Evolutionary conservation across 1,140 invertebrate species (phyloP), one percentile per base, ranked within the genome.

Genomic region (Episyrphus balteatus): DNA sequence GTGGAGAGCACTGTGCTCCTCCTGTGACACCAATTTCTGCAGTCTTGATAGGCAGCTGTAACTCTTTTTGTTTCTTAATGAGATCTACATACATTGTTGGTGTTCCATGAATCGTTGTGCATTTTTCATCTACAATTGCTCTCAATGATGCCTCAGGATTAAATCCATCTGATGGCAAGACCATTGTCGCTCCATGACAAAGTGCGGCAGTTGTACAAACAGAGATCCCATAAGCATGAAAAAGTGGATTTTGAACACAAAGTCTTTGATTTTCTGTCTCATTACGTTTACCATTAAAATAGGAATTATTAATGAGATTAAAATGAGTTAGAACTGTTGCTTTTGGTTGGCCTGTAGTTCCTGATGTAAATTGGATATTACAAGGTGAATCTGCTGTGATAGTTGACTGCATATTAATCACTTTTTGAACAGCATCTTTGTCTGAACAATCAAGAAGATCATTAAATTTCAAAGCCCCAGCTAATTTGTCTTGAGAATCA

Each of bases 51-150:
- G 75, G 64, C 6, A 73, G 58, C 2, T 75, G 69, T 5, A 71
- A 51, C 40, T 72, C 66, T 44, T 73, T 70, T 34, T 76, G 69
- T 40, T 75, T 67, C 0, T 71, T 68, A 6, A 92, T 56, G 46
- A 91, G 73, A 65, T 97, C 91, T 45, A 96, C 84, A 66, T 87
- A 92, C 93, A 99, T 98, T 0, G 94, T 98, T 5, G 95, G 95
- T 0, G 94, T 97, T 12, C 94, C 94, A 56, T 86, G 88, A 13
- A 89, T 66, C 7, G 85, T 62, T 3, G 81, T 82, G 57, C 89
- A 87, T 77, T 80, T 84, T 66, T 92, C 83, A 17, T 78, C 65
- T 15, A 75, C 62, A 14, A 90, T 75, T 0, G 83, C 72, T 26
- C 82, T 66, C 13, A 92, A 55, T 1, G 82, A 79, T 15, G 77